Base-by-base conservation (phyloP, 1,140 invertebrate genomes). In the Formica selysi region DNA sequence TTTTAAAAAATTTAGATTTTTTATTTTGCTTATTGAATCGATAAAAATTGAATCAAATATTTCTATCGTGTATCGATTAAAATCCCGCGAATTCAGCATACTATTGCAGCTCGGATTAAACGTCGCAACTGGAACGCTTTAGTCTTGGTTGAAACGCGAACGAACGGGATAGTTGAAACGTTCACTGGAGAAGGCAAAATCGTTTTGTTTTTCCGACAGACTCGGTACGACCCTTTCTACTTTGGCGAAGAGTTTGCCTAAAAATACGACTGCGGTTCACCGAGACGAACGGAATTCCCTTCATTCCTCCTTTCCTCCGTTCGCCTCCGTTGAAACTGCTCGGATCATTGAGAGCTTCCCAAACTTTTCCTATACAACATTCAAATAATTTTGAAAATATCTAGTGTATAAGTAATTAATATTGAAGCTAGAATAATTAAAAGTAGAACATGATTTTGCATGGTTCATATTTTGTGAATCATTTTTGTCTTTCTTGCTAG, bases 261-360 rank as follows among this genome's bases (percentile, higher is more conserved):
- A 83, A 83, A 83, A 83, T 83, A 83, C 62, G 36, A 79, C 79
- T 16, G 41, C 16, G 22, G 11, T 36, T 81, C 54, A 54, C n/a
- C 19, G 19, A 59, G 38, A 74, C 48, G 38, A 70, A 74, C 38
- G 26, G 54, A 83, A 83, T 83, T 74, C 68, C n/a, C 38, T 74
- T 71, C 51, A 13, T 61, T 61, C 26, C 22, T 38, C 26, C 6
- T 83, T 44, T 36, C n/a, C 26, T 44, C 19, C 11, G 16, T 73
- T 44, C 32, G 11, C 29, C 26, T 29, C 1, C 19, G 62, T 41
- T 57, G 16, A 80, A 5, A 54, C 19, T 65, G 5, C 26, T 76
- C 10, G 59, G 13, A 62, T 38, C 11, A 79, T 78, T 11, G 36
- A 54, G 32, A 79, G 3, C 67, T 65, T 38, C 0, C 10, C 26